A percentile compares a stretch with the other conserved stretches of the same genome.
Conservation (phyloP, 64 coral and sea anemone genomes). For the Anthopleura sola region DNA sequence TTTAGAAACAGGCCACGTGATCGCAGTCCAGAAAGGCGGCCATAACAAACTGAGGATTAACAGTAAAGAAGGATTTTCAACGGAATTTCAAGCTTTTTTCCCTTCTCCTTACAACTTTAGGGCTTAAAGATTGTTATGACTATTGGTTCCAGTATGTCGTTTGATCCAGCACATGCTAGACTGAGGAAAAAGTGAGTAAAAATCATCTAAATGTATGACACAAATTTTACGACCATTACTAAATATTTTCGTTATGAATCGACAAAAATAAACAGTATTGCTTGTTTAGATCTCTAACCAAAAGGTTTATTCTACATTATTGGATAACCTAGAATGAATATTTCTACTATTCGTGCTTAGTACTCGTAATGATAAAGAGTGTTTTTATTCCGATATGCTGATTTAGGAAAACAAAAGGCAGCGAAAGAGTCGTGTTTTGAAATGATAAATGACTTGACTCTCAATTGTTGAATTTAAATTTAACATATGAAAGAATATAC, state of each 20-base stretch:
- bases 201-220: not conserved
- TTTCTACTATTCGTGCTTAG: not conserved
- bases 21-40: conserved; percentile 3
- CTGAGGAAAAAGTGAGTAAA: conserved; percentile 65
- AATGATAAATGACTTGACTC: not conserved
- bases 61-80: not conserved
- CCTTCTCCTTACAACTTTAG: not conserved
- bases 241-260: not conserved
- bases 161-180: conserved; percentile 54
- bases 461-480: not conserved
- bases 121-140: conserved; percentile 36
- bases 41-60: conserved; percentile 22
- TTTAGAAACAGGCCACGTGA: conserved; percentile 19
- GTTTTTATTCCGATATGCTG: not conserved
- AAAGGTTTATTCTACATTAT: not conserved
- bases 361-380: not conserved
- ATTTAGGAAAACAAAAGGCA: not conserved
- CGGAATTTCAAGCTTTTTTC: not conserved
- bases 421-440: not conserved
- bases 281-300: not conserved
- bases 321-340: not conserved
- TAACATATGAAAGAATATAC: not conserved
- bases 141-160: conserved; percentile 61
- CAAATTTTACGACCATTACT: not conserved
- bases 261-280: not conserved